Evolutionary conservation across 2,797 vertebrate species (phyloP).

Genomic region (Pseudocheirus occidentalis): DNA sequence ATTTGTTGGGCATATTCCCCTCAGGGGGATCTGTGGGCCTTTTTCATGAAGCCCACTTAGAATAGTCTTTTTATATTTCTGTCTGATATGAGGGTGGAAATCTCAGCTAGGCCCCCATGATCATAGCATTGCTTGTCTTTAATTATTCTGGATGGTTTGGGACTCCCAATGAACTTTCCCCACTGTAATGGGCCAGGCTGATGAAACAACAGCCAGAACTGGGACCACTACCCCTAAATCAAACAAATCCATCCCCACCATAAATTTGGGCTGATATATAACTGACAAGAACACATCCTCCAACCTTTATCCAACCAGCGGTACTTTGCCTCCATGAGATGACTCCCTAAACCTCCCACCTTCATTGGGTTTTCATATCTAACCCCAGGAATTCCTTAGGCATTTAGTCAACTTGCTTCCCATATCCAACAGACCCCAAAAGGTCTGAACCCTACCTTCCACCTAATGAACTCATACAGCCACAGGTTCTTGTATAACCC

Average conservation of each 20-base stretch:
- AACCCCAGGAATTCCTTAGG: background rate
- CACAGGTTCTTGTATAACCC: background rate
- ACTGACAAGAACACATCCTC: background rate
- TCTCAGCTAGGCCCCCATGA: background rate
- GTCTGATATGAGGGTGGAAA: background rate
- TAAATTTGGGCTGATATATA: background rate
- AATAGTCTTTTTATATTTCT: background rate
- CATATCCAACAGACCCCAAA: background rate
- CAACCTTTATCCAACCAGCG: background rate
- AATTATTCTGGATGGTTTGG: background rate
- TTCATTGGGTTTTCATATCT: background rate
- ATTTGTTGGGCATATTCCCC: background rate
- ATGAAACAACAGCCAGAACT: background rate
- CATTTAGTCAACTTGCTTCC: background rate
- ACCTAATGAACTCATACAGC: background rate
- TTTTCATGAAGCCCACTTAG: background rate
- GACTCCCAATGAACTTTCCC: background rate
- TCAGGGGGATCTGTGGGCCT: background rate
- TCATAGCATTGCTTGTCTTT: background rate
- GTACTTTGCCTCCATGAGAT: background rate
- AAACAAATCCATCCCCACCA: background rate
- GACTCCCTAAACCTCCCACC: background rate
- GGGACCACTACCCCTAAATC: background rate
- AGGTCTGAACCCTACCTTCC: background rate
- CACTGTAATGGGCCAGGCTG: background rate